Percentiles rank a stretch among this genome's conserved stretches.
phyloP scores from a whole-genome alignment of 1,140 invertebrate species.

The Cheumatopsyche charites region DNA sequence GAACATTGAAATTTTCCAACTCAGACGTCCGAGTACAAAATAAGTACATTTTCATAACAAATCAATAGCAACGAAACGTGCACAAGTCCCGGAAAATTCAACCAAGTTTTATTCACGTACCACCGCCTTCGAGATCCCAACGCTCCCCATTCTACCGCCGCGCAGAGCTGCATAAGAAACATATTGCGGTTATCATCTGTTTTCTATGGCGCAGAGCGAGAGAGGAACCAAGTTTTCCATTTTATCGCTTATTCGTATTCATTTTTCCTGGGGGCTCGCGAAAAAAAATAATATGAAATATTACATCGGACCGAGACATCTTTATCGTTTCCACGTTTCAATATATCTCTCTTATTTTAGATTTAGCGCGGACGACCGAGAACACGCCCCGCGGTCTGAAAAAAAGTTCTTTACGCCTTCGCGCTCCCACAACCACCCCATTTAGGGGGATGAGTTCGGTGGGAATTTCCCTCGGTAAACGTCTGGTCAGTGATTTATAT shows the following conservation, averaged over 20 bases:
- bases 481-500: constrained; percentile 17
- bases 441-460: neutral
- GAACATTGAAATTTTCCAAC: too few species aligned
- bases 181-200: constrained; percentile 37
- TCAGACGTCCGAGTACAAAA: neutral
- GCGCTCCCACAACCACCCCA: neutral
- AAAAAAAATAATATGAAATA: constrained; percentile 13
- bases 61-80: constrained; percentile 19
- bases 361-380: constrained; percentile 14
- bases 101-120: constrained; percentile 11
- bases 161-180: constrained; percentile 35
- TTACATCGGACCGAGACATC: constrained; percentile 11
- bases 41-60: constrained; percentile 24
- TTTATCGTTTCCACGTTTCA: constrained; percentile 16
- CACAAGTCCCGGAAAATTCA: constrained; percentile 20
- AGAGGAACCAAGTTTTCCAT: constrained; percentile 33
- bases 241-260: constrained; percentile 34
- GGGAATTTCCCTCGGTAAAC: neutral
- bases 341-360: constrained; percentile 18
- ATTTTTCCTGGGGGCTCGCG: constrained; percentile 21
- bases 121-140: neutral
- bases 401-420: neutral
- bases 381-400: neutral
- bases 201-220: neutral
- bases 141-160: neutral